Conservation (phyloP, 2,888 invertebrate species). For the Azorinus chamasolen region DNA sequence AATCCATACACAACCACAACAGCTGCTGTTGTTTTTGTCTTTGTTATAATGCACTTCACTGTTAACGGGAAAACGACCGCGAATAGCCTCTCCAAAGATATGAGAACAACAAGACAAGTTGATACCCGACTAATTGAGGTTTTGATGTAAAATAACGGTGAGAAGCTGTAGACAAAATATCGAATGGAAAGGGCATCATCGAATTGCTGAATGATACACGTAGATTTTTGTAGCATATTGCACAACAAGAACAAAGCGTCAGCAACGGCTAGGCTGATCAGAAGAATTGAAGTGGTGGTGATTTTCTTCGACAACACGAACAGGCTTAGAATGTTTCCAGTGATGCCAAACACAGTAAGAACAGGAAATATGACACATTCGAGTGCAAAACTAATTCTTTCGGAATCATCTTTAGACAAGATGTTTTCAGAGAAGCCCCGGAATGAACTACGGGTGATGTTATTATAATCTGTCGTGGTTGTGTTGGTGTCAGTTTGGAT, state of each 20-base stretch:
- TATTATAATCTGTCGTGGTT: too few relatives aligned
- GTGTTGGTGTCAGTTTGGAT: too few relatives aligned
- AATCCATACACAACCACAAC: slow-evolving; percentile 25
- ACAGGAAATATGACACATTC: slow-evolving; percentile 47
- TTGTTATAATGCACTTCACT: slow-evolving; percentile 23
- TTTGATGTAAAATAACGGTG: slow-evolving; percentile 35
- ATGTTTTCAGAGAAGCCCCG: background rate
- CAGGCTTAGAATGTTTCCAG: slow-evolving; percentile 38
- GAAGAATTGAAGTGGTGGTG: slow-evolving; percentile 18
- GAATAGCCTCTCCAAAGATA: slow-evolving; percentile 42
- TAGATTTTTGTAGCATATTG: slow-evolving; percentile 23
- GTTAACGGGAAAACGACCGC: slow-evolving; percentile 54
- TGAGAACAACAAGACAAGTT: slow-evolving; percentile 32
- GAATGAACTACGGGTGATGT: too few relatives aligned
- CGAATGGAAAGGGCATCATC: slow-evolving; percentile 17
- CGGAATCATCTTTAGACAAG: background rate
- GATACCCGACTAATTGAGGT: slow-evolving; percentile 34
- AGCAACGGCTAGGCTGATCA: slow-evolving; percentile 27
- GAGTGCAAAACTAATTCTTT: slow-evolving; percentile 4
- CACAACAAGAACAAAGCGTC: slow-evolving; percentile 31
- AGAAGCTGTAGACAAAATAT: slow-evolving; percentile 26
- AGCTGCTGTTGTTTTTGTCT: slow-evolving; percentile 13
- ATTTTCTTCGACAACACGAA: slow-evolving; percentile 22
- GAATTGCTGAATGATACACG: slow-evolving; percentile 41
- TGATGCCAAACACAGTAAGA: slow-evolving; percentile 29